Evolutionary conservation across 2,888 invertebrate genomes (phyloP).

Genomic region (Diaperis boleti): DNA sequence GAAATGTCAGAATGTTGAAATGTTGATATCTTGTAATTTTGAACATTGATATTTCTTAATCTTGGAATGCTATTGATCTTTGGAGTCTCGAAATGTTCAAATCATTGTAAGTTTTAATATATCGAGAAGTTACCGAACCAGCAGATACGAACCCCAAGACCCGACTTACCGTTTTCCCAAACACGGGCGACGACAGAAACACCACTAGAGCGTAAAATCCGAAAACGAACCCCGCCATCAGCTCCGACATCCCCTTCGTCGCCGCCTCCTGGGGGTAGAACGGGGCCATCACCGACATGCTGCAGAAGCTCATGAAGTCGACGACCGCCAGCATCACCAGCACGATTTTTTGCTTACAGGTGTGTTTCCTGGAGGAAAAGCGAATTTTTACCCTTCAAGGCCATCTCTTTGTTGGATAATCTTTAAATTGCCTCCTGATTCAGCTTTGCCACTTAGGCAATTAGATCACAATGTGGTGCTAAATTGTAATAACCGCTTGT

Average conservation of each 20-base stretch:
- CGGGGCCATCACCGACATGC: conserved; percentile 84
- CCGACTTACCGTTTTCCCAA: conserved; percentile 80
- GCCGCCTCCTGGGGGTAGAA: conserved; percentile 82
- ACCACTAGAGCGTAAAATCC: conserved; percentile 82
- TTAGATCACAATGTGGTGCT: conserved; percentile 22
- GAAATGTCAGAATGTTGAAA: no score
- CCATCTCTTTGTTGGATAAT: conserved; percentile 25
- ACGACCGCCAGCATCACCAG: conserved; percentile 75
- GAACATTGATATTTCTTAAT: no score
- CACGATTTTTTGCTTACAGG: conserved; percentile 70
- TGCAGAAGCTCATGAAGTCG: conserved; percentile 80
- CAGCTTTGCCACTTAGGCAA: conserved; percentile 26
- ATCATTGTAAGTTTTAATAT: no score
- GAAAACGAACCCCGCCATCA: conserved; percentile 80
- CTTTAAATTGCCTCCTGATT: conserved; percentile 22
- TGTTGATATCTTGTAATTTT: no score
- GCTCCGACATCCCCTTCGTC: conserved; percentile 76
- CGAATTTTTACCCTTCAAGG: conserved; percentile 26
- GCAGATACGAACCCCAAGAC: neutral
- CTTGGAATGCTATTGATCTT: no score
- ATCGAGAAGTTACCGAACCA: no score
- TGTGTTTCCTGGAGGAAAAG: conserved; percentile 65
- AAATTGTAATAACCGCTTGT: conserved; percentile 16
- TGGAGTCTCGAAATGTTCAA: no score
- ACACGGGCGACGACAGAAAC: conserved; percentile 78